Evolutionary conservation across 2,888 invertebrate genomes (phyloP).

Genomic region (Taphrorychus bicolor): DNA sequence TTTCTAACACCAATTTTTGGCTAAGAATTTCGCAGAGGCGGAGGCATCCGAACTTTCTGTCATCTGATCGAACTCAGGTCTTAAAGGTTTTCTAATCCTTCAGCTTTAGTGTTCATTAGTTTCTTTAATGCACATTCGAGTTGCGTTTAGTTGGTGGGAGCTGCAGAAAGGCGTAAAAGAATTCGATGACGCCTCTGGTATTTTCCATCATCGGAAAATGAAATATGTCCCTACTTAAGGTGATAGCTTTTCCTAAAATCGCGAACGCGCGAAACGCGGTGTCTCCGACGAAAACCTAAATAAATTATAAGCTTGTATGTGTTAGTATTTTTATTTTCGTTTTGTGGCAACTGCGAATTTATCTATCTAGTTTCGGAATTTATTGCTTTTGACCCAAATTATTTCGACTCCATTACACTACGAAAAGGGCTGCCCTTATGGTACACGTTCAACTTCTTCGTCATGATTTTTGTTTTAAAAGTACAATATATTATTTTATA

Average conservation of each 20-base stretch:
- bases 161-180: not conserved
- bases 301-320: slow-evolving; percentile 55
- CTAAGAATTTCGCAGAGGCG: slow-evolving; percentile 27
- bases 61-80: too few species aligned
- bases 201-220: slow-evolving; percentile 54
- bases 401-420: not conserved
- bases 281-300: slow-evolving; percentile 53
- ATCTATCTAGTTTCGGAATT: slow-evolving; percentile 48
- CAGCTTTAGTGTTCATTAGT: too few species aligned
- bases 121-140: not conserved
- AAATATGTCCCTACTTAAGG: slow-evolving; percentile 62
- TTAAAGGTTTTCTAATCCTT: too few species aligned
- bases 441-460: too few species aligned
- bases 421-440: too few species aligned
- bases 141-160: too few species aligned
- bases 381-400: slow-evolving; percentile 15
- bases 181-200: slow-evolving; percentile 31
- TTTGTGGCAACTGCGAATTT: slow-evolving; percentile 47
- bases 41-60: slow-evolving; percentile 42
- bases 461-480: too few species aligned
- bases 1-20: slow-evolving; percentile 37
- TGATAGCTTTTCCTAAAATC: slow-evolving; percentile 63
- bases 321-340: slow-evolving; percentile 41
- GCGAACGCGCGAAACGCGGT: slow-evolving; percentile 44
- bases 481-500: too few species aligned